Percentiles rank a stretch among this genome's conserved stretches.
Evolutionary conservation across 2,888 invertebrate genomes (phyloP).

Genomic region (Cyaniris semiargus): DNA sequence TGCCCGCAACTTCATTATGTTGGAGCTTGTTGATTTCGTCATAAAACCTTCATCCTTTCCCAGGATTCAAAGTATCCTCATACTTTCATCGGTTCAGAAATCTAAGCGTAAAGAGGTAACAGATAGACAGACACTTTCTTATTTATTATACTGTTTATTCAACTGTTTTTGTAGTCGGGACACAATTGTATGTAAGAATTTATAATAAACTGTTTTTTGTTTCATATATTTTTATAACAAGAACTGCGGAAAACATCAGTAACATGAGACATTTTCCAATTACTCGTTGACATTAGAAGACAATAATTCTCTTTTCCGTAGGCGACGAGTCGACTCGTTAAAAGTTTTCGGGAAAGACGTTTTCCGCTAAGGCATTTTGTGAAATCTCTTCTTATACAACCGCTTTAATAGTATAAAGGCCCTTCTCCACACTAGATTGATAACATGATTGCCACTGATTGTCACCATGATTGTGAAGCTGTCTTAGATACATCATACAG

Average conservation of each 20-base stretch:
- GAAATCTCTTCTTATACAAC: conserved; percentile 53
- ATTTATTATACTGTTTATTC: background rate
- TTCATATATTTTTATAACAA: background rate
- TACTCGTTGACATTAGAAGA: conserved; percentile 21
- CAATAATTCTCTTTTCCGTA: conserved; percentile 33
- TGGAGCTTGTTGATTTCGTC: too few relatives aligned
- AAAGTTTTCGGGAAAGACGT: conserved; percentile 60
- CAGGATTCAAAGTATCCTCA: too few relatives aligned
- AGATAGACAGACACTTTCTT: too few relatives aligned
- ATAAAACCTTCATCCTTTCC: too few relatives aligned
- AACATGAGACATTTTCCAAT: conserved; percentile 21
- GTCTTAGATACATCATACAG: too few relatives aligned
- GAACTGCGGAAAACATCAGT: background rate
- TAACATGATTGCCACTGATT: too few relatives aligned
- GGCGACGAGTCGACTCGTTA: conserved; percentile 56
- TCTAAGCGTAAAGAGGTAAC: too few relatives aligned
- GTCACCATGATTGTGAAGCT: too few relatives aligned
- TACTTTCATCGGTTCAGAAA: too few relatives aligned
- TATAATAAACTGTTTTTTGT: background rate
- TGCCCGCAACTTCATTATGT: too few relatives aligned
- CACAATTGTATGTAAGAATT: background rate
- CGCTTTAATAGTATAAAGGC: conserved; percentile 28
- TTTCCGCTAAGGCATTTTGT: conserved; percentile 53
- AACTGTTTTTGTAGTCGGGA: background rate
- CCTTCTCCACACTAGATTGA: background rate